Base-by-base conservation (phyloP, 2,113 vertebrate genomes). In the Cochlearius cochlearius region DNA sequence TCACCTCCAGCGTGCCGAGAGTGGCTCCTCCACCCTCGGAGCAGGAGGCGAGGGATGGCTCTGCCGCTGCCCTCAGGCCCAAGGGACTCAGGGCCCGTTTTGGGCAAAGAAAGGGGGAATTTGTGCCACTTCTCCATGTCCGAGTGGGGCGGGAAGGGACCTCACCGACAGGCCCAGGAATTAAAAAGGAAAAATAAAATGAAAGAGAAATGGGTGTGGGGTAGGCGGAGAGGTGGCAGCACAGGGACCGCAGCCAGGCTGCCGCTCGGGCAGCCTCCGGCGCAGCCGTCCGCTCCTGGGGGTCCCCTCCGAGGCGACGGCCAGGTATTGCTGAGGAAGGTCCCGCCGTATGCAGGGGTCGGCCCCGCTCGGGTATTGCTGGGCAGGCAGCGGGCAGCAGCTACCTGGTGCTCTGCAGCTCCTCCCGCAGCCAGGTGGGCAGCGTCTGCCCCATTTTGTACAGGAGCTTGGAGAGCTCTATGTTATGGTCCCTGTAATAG, bases 321-420 rank as follows among this genome's bases (percentile, higher is more conserved):
- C 72, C 4, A 36, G 89, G 80, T 97, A 98, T 97, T 98, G 98
- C 98, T 98, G 94, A n/a, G 92, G 89, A 90, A 88, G 69, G 87
- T 96, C 86, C 29, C 29, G 8, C 64, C 20, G 8, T 93, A 87
- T 26, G 66, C 83, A 45, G 97, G 97, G 73, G 43, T 83, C 21
- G 7, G 72, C 92, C 73, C 68, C 1, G 0, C 87, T 88, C 26
- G 16, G 66, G 92, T 53, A 91, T 90, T 67, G 90, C 97, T 96
- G 95, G 88, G 90, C 53, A 36, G 92, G 93, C 18, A 12, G 93
- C 18, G 22, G 83, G 94, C 93, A 27, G 34, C 34, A 84, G 97
- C 99, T 99, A 99, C 99, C 99, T 99, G 98, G 98, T 99, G 98
- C 99, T 99, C 97, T 99, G 99, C 93, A 99, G 98, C 93, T 99